Base-by-base conservation (phyloP, 2,888 invertebrate genomes). In the Bellardia pandia region DNA sequence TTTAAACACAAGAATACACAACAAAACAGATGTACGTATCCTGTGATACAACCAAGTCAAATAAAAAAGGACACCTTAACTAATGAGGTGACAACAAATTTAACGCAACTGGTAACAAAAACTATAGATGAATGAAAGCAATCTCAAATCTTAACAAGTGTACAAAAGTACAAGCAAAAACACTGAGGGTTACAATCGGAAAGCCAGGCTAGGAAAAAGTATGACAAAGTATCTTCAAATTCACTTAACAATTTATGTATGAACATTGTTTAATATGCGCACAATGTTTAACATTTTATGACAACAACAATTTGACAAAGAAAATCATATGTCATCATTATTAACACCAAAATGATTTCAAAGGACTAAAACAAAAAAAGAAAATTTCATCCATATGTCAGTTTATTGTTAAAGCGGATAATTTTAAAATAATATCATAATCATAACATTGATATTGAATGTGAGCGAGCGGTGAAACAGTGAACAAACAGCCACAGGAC, bases 261-360 rank as follows among this genome's bases (percentile, higher is more conserved):
- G 4, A 51, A 51, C 51, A 51, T 33, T 85, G 79, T 66, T 74
- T 83, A 88, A 83, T 74, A 75, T 75, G 68, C 66, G 62, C 69
- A 75, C 88, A 82, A 58, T 60, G 66, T 72, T 76, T 86, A 88
- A 86, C 86, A 89, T 74, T 88, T 90, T 84, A 72, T 53, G 71
- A 80, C 76, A 72, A 85, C 85, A 74, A 72, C 66, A 75, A 75
- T 86, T 90, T 91, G 90, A 92, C 93, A 92, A 92, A 91, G 92
- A 89, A 92, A 93, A 93, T 93, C 93, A 93, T 93, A 93, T 93
- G 93, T 93, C 93, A 93, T 93, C 92, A 93, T 93, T 93, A 93
- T 93, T 93, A 93, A 93, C 93, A 93, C 91, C 91, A 89, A 92
- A 92, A 93, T 93, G 93, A 93, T 90, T 93, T 91, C 91, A 92